Conservation (phyloP, 2,113 vertebrate species). For the Oenanthe oenanthe region DNA sequence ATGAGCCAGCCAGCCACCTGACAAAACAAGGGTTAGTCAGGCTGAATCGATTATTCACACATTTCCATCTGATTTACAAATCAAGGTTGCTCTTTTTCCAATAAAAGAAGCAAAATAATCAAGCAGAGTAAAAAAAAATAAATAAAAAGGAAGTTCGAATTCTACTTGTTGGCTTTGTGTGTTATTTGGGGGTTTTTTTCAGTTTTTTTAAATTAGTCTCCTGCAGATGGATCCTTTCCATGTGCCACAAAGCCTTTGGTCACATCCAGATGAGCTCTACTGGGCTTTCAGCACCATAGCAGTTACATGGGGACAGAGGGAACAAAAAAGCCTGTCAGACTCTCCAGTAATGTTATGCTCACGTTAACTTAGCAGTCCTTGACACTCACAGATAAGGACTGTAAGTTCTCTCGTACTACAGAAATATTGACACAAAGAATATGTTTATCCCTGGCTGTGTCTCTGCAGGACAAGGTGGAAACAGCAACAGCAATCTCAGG, state of each 20-base stretch:
- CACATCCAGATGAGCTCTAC: neutral
- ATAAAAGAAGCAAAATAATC: neutral
- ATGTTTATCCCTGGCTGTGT: slow-evolving; percentile 50
- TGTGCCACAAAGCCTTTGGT: neutral
- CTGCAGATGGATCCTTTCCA: neutral
- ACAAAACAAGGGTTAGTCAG: slow-evolving; percentile 5
- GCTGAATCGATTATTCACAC: neutral
- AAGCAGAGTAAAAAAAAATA: neutral
- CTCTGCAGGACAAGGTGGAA: slow-evolving; percentile 57
- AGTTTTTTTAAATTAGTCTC: neutral
- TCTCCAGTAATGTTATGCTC: neutral
- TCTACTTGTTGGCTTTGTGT: neutral
- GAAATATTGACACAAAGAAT: slow-evolving; percentile 70
- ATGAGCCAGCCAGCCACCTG: neutral
- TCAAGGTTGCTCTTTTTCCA: neutral
- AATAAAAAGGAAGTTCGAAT: neutral
- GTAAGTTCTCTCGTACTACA: slow-evolving; percentile 47
- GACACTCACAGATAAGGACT: slow-evolving; percentile 62
- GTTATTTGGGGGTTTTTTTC: neutral
- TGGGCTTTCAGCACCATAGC: neutral
- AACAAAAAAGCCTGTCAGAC: neutral
- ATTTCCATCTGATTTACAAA: slow-evolving; percentile 2
- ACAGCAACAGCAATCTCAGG: slow-evolving; percentile 2
- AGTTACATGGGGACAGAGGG: neutral
- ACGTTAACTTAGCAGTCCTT: slow-evolving; percentile 56